Evolutionary conservation across 2,888 invertebrate genomes (phyloP).

Genomic region (Xiphydria camelus): DNA sequence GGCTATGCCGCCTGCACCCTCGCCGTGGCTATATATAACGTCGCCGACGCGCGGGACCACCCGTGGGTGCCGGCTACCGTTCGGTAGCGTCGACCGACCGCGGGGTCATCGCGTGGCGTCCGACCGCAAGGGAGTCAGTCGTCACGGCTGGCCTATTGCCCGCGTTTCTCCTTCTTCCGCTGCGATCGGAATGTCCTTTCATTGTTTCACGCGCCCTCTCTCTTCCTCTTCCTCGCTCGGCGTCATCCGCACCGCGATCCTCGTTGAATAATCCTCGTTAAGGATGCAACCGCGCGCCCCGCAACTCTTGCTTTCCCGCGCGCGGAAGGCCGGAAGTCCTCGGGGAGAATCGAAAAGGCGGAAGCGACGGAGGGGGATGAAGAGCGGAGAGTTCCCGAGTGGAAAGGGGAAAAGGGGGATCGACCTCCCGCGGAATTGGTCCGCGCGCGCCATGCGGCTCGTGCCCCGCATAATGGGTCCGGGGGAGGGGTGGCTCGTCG

Average conservation of each 20-base stretch:
- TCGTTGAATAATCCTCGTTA: constrained; percentile 15
- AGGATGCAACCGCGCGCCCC: constrained; percentile 7
- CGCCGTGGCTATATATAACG: too few species aligned
- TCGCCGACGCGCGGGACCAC: background rate
- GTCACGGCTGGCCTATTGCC: background rate
- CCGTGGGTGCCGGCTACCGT: background rate
- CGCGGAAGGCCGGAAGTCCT: constrained; percentile 6
- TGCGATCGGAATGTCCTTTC: too few species aligned
- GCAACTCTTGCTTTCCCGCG: constrained; percentile 10
- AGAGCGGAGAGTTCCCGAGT: constrained; percentile 14
- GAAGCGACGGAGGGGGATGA: constrained; percentile 9
- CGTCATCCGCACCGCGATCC: constrained; percentile 16
- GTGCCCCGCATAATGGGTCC: constrained; percentile 22
- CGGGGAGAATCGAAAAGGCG: constrained; percentile 16
- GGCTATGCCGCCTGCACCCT: background rate
- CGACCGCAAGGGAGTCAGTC: background rate
- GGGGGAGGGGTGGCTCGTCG: constrained; percentile 7
- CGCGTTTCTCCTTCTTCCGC: too few species aligned
- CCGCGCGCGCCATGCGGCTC: constrained; percentile 4
- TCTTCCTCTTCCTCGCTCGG: constrained; percentile 5
- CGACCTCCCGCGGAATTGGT: constrained; percentile 17
- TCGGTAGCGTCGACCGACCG: too few species aligned
- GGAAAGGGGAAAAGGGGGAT: too few species aligned
- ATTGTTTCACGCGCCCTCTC: too few species aligned
- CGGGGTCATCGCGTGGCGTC: background rate